Evolutionary conservation across 2,113 vertebrate species (phyloP).

Genomic region (Potamarius usumacintae): DNA sequence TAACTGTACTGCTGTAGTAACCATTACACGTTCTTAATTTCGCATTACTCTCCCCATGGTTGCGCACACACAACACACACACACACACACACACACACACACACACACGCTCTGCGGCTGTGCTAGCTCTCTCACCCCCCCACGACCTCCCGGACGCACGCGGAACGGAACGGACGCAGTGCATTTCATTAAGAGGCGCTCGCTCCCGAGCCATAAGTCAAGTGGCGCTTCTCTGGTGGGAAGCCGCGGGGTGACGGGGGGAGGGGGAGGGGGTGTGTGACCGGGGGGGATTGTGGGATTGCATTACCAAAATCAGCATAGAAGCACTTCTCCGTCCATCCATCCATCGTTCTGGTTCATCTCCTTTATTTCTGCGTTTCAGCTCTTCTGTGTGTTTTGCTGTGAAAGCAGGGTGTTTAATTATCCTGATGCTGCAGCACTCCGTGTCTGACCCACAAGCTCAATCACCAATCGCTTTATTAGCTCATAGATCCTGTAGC

Average conservation of each 20-base stretch:
- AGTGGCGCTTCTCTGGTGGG: conserved; percentile 24
- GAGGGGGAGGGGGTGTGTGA: not conserved
- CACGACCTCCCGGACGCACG: conserved; percentile 24
- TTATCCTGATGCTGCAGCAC: conserved; percentile 35
- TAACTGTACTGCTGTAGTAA: conserved; percentile 13
- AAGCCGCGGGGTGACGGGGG: not conserved
- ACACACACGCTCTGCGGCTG: conserved; percentile 30
- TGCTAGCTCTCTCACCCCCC: conserved; percentile 46
- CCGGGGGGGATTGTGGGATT: not conserved
- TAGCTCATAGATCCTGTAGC: not conserved
- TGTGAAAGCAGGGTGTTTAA: conserved; percentile 24
- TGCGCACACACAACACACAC: conserved; percentile 6
- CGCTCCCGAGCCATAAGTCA: conserved; percentile 25
- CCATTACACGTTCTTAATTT: not conserved
- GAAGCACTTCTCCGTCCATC: not conserved
- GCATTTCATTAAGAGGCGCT: conserved; percentile 36
- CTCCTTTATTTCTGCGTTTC: not conserved
- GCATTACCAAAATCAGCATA: conserved; percentile 34
- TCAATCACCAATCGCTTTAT: not conserved
- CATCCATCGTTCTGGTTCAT: not conserved
- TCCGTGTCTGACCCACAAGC: conserved; percentile 1
- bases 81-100: conserved; percentile 14
- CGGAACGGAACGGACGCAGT: conserved; percentile 28
- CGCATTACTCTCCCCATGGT: not conserved
- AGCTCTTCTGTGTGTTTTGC: conserved; percentile 12